phyloP scores from a whole-genome alignment of 2,797 vertebrate genomes.

The Phrynocephalus vlangalii region DNA sequence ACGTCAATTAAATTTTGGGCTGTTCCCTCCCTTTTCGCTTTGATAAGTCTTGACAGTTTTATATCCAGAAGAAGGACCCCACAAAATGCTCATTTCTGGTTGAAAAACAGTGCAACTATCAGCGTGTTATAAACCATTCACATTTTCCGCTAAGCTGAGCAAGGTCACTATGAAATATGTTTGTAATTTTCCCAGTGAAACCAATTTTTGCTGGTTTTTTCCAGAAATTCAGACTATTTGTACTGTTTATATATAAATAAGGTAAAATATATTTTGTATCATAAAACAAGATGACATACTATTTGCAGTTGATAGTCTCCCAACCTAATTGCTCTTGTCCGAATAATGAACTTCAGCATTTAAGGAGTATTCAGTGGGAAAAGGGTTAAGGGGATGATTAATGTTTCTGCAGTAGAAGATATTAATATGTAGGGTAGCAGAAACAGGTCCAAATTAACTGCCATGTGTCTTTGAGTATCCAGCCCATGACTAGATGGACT shows the following conservation, averaged over 20 bases:
- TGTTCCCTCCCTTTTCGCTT: conserved; percentile 43
- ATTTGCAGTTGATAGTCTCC: neutral
- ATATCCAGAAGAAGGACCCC: conserved; percentile 43
- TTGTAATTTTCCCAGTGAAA: conserved; percentile 32
- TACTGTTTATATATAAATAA: conserved; percentile 14
- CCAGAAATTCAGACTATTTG: neutral
- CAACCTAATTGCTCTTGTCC: conserved; percentile 10
- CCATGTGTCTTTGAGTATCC: neutral
- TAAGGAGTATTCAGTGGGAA: neutral
- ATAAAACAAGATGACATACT: neutral
- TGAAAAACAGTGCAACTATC: conserved; percentile 41
- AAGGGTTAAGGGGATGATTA: neutral
- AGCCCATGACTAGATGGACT: neutral
- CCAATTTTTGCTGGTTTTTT: neutral
- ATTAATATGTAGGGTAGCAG: neutral
- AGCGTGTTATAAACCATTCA: conserved; percentile 19
- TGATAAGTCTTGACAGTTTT: conserved; percentile 49
- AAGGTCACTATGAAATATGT: conserved; percentile 22
- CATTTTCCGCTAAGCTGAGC: neutral
- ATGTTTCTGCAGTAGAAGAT: neutral
- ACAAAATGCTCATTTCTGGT: conserved; percentile 47
- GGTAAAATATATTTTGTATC: conserved; percentile 10
- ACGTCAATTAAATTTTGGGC: conserved; percentile 29
- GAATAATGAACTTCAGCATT: neutral
- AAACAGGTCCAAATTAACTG: neutral